phyloP scores from a whole-genome alignment of 30 jellyfish, hydroid and myxozoan species.

The Aurelia sp. region DNA sequence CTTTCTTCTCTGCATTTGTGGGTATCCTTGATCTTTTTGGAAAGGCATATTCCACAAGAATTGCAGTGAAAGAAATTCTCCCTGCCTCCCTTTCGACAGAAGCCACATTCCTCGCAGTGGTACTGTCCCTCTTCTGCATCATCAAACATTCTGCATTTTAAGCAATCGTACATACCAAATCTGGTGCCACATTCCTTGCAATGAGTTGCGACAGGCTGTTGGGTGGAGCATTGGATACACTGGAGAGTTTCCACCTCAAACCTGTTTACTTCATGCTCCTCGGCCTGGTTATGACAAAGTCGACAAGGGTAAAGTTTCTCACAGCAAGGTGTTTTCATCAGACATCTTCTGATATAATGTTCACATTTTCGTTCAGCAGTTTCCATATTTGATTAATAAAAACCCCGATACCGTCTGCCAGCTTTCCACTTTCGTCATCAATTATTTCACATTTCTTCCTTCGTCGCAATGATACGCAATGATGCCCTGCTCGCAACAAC shows the following conservation, averaged over 20 bases:
- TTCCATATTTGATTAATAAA: not conserved
- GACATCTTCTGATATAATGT: slow-evolving; percentile 83
- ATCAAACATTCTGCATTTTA: slow-evolving; percentile 83
- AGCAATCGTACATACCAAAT: slow-evolving; percentile 88
- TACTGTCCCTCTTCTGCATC: slow-evolving; percentile 84
- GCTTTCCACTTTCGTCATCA: too few species aligned
- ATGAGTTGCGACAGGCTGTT: slow-evolving; percentile 67
- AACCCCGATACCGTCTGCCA: too few species aligned
- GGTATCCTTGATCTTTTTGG: slow-evolving; percentile 39
- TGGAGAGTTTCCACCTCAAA: slow-evolving; percentile 39
- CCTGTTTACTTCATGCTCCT: slow-evolving; percentile 83
- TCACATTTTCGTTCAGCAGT: slow-evolving; percentile 24
- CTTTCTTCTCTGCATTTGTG: slow-evolving; percentile 84
- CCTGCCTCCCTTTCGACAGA: slow-evolving; percentile 92
- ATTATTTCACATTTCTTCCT: too few species aligned
- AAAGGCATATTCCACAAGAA: slow-evolving; percentile 75
- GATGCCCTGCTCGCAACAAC: too few species aligned
- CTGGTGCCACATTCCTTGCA: slow-evolving; percentile 78
- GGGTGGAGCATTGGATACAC: slow-evolving; percentile 71
- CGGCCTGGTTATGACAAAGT: slow-evolving; percentile 63
- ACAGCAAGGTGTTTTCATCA: slow-evolving; percentile 82
- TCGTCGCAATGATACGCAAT: too few species aligned
- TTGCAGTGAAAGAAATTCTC: slow-evolving; percentile 83
- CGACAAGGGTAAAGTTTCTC: slow-evolving; percentile 74
- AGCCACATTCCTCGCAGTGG: slow-evolving; percentile 93